Evolutionary conservation across 2,797 vertebrate genomes (phyloP).

Genomic region (Oceanodroma leucorhoa): DNA sequence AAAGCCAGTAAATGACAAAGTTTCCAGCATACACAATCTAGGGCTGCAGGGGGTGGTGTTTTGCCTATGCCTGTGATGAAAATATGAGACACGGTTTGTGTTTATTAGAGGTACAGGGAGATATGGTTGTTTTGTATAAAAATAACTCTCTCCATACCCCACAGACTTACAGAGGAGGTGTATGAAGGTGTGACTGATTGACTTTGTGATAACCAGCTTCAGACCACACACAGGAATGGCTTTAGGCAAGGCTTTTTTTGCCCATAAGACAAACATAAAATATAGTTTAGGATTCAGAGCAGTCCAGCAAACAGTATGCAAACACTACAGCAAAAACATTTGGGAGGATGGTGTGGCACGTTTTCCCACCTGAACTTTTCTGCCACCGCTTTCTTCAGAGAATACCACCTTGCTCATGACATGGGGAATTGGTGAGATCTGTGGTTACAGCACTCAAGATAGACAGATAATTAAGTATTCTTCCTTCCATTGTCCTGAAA

Average conservation of each 20-base stretch:
- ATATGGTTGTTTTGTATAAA: conserved; percentile 11
- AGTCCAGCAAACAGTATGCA: background rate
- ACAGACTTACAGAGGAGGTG: background rate
- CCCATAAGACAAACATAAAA: background rate
- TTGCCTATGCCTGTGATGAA: background rate
- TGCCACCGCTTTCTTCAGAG: background rate
- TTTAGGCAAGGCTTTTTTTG: background rate
- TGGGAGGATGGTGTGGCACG: background rate
- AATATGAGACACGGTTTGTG: background rate
- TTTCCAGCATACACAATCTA: background rate
- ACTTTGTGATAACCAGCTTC: background rate
- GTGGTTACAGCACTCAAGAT: background rate
- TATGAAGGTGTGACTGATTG: background rate
- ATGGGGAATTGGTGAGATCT: background rate
- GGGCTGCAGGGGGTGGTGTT: background rate
- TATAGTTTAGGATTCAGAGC: background rate
- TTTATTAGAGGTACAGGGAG: background rate
- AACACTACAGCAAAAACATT: background rate
- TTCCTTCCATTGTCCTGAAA: background rate
- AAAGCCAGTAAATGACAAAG: background rate
- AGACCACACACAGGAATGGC: background rate
- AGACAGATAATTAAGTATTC: background rate
- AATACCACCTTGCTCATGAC: background rate
- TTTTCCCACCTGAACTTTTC: background rate
- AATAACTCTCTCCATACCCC: background rate